These are phyloP conservation scores for Andrena chrysosceles DNA, from an alignment of 2,888 invertebrate genomes.

Conservation along the genomic window DNA sequence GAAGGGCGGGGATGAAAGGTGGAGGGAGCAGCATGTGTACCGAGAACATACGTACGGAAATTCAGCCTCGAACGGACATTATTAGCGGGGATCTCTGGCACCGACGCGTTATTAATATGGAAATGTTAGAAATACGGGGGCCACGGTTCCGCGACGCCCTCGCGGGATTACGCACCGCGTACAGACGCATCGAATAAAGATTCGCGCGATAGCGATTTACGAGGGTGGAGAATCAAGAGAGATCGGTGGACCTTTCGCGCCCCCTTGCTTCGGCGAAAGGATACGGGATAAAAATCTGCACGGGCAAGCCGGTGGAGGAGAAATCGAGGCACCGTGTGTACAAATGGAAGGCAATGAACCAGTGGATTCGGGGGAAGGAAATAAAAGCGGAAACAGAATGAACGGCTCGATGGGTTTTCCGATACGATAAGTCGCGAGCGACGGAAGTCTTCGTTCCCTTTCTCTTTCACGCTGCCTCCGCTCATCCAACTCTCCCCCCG, in stretches of 20 bases:
- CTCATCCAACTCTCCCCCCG: slow-evolving; percentile 23
- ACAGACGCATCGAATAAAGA: slow-evolving; percentile 26
- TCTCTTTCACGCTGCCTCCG: slow-evolving; percentile 33
- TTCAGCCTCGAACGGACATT: slow-evolving; percentile 22
- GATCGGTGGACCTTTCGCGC: slow-evolving; percentile 1
- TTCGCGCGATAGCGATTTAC: slow-evolving; percentile 49
- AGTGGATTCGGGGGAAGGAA: slow-evolving; percentile 77
- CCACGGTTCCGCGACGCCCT: slow-evolving; percentile 7
- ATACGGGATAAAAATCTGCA: slow-evolving; percentile 62
- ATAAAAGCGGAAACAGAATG: slow-evolving; percentile 81
- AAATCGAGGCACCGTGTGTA: slow-evolving; percentile 72
- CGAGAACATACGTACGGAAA: not conserved
- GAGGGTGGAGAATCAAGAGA: slow-evolving; percentile 30
- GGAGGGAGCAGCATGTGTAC: not conserved
- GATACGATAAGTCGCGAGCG: slow-evolving; percentile 79
- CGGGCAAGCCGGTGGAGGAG: slow-evolving; percentile 35
- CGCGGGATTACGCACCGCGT: slow-evolving; percentile 1
- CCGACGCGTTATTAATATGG: slow-evolving; percentile 51
- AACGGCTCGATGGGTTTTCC: slow-evolving; percentile 80
- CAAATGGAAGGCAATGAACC: slow-evolving; percentile 81
- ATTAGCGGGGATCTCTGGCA: slow-evolving; percentile 22
- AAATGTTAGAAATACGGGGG: slow-evolving; percentile 18
- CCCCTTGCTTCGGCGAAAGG: slow-evolving; percentile 28
- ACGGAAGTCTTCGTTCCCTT: slow-evolving; percentile 69
- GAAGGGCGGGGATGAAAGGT: slow-evolving; percentile 34